Percentiles rank a stretch among this genome's conserved stretches.
phyloP scores from a whole-genome alignment of 2,888 invertebrate genomes.

The Zonitis immaculata region DNA sequence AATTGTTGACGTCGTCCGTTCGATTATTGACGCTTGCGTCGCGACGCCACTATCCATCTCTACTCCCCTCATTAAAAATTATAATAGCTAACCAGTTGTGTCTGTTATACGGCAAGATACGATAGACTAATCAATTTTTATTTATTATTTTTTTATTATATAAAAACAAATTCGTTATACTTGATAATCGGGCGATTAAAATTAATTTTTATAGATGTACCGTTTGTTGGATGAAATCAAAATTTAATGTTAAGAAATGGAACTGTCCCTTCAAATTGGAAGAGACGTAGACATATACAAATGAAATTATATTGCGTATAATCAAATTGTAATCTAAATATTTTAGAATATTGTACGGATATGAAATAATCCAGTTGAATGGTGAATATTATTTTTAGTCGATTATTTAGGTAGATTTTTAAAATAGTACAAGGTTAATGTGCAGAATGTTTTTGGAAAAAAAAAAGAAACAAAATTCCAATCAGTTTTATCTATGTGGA shows the following conservation, averaged over 20 bases:
- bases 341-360: not conserved
- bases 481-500: no score
- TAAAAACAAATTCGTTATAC: not conserved
- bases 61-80: slow-evolving; percentile 2
- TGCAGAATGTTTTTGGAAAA: not conserved
- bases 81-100: slow-evolving; percentile 16
- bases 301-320: not conserved
- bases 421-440: not conserved
- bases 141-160: no score
- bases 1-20: slow-evolving; percentile 6
- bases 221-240: no score
- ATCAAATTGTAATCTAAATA: not conserved
- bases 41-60: slow-evolving; percentile 26
- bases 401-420: not conserved
- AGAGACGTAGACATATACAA: not conserved
- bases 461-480: no score
- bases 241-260: no score
- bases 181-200: no score
- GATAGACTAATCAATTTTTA: no score
- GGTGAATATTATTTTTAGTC: not conserved
- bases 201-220: no score
- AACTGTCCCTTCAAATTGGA: no score
- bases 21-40: slow-evolving; percentile 35
- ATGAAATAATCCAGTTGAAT: no score
- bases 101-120: slow-evolving; percentile 26